Evolutionary conservation across 1,140 invertebrate genomes (phyloP), one percentile per base, ranked within the genome.

Genomic region (Drosophila rhopaloa): DNA sequence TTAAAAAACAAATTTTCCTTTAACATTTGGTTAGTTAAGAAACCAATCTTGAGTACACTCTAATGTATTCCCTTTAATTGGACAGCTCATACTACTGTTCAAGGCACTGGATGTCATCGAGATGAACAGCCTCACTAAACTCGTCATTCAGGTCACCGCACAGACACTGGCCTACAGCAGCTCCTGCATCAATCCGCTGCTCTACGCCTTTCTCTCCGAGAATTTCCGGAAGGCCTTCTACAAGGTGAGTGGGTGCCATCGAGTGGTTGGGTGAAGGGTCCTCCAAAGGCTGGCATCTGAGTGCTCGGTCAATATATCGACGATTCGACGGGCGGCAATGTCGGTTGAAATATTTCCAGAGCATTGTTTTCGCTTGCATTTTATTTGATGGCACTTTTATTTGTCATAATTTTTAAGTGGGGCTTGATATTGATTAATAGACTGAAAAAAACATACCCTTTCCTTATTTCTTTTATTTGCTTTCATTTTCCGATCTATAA

Each of bases 111-210:
- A 95, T 44, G 76, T 94, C 29, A 97, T 96, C 92, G 94, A 95
- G 55, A 93, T 94, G 75, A 93, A 94, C 57, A 94, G 95, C 65
- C 68, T 88, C 57, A 51, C 79, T 10, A 78, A 55, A 14, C 95
- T 97, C 75, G 93, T 96, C 13, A 92, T 96, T 5, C 97, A 98
- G 93, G 96, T 98, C 74, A 94, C 95, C 5, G 95, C 97, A 5
- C 97, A 98, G 79, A 96, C 98, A 10, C 93, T 99, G 61, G 98
- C 97, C 1, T 99, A 99, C 93, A 97, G 96, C 93, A 99, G 98
- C 93, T 97, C 97, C 83, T 98, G 98, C 84, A 96, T 99, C 72
- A 99, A 99, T 91, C 98, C 98, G 0, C 96, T 99, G 61, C 94
- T 99, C 19, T 99, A 92, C 50, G 91, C 91, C 24, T 92, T 92